Base-by-base conservation (phyloP, 23 tunicate genomes). In the Styela plicata region DNA sequence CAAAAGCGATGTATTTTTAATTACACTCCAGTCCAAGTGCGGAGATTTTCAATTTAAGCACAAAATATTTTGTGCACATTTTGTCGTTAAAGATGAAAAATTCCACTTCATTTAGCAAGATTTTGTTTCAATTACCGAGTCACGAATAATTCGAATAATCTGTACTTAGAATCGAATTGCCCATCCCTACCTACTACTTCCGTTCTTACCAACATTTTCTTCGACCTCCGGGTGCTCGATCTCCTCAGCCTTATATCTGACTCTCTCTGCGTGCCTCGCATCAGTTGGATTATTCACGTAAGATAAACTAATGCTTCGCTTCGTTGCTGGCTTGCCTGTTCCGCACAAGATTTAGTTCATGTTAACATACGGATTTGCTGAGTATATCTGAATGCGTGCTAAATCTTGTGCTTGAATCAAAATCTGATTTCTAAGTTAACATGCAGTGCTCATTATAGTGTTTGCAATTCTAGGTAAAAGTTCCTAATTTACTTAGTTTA, bases 261-360 rank as follows among this genome's bases (percentile, higher is more conserved):
- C 36, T 25, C 30, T 52, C 37, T 76, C 63, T 24, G 66, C 79
- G 52, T 73, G 74, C 36, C 63, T 73, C 16, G 85, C 90, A 74
- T 86, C 90, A 34, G 37, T 32, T 28, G 85, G 90, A 80, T 86
- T 73, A 27, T 86, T 86, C 31, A 80, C 80, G 65, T 73, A 80
- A 0, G 90, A 86, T 62, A 79, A 70, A 80, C 90, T 86, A 32
- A 86, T 73, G 69, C 85, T 80, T 0, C 90, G 74, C 30, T 85
- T 75, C 26, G 85, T 86, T 1, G 69, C 36, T 23, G 85, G 73
- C 25, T 73, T 33, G 25, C 88, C 88, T 84, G 31, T 73, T 20
- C 31, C 57, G 57, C 57, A 44, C 13, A 44, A 44, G 10, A 44
- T 44, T 44, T 44, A 37, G 57, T 44, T 5, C n/a, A n/a, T n/a